These are phyloP conservation scores for Albula glossodonta DNA, from an alignment of 2,113 vertebrate species.

Conservation along the genomic window DNA sequence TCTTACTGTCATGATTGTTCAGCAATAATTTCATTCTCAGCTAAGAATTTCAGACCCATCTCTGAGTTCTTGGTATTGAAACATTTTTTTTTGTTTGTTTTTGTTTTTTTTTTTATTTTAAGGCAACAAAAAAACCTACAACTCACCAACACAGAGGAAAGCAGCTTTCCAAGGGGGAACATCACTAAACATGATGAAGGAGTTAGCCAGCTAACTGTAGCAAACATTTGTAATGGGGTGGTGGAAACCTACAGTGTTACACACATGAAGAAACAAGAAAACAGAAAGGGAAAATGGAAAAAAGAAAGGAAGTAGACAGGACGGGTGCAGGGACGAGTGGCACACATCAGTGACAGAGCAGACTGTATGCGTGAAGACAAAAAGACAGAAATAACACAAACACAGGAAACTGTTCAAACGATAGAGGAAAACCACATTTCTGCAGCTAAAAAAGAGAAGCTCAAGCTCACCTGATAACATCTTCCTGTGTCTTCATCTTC, in stretches of 20 bases:
- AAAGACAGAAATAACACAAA: slow-evolving; percentile 21
- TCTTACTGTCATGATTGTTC: no score
- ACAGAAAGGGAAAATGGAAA: background rate
- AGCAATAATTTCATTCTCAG: no score
- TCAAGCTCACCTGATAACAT: background rate
- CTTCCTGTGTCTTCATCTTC: slow-evolving; percentile 9
- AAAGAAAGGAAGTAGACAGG: background rate
- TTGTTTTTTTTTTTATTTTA: no score
- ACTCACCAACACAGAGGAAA: no score
- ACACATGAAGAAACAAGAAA: no score
- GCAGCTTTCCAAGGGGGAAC: no score
- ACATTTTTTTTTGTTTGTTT: no score
- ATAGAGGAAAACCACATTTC: slow-evolving; percentile 27
- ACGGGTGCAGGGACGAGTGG: background rate
- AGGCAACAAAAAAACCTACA: no score
- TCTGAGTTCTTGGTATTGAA: no score
- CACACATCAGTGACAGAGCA: background rate
- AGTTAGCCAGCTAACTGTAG: background rate
- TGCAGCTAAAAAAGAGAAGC: slow-evolving; percentile 21
- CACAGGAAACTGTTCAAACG: slow-evolving; percentile 18
- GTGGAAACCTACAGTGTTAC: no score
- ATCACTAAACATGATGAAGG: no score
- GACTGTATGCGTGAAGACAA: background rate
- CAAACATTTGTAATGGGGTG: background rate
- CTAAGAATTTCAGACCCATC: no score